These are phyloP conservation scores for Gallinago solitaria DNA, from an alignment of 2,797 vertebrate genomes.

Conservation along the genomic window DNA sequence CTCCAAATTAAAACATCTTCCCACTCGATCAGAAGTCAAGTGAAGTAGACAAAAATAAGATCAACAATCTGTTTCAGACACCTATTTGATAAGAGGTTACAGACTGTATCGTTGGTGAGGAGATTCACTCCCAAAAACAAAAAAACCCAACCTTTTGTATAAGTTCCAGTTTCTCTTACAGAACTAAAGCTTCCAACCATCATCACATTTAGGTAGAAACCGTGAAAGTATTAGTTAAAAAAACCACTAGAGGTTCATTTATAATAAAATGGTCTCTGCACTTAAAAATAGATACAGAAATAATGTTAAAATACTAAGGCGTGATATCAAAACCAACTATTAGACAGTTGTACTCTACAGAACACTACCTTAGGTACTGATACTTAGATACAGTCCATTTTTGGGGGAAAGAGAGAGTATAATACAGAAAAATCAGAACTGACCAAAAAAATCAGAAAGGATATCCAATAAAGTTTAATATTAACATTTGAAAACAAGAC, in stretches of 20 bases:
- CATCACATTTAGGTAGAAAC: not conserved
- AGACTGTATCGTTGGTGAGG: not conserved
- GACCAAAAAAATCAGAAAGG: not conserved
- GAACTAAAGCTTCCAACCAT: not conserved
- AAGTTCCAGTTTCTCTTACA: not conserved
- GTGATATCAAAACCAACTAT: not conserved
- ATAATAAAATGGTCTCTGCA: not conserved
- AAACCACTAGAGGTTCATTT: not conserved
- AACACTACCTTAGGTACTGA: not conserved
- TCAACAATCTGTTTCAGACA: not conserved
- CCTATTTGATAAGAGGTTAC: not conserved
- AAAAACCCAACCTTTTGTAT: not conserved
- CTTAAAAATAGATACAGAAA: not conserved
- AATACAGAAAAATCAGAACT: not conserved
- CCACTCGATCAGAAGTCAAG: not conserved
- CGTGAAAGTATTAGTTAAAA: not conserved
- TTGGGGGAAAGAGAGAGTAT: not conserved
- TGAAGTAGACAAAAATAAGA: not conserved
- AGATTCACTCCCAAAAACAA: not conserved
- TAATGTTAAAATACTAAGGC: not conserved
- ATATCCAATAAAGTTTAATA: not conserved
- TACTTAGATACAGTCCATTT: not conserved
- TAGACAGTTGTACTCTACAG: not conserved
- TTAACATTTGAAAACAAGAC: not conserved
- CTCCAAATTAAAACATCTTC: not conserved